Conservation (phyloP, 2,113 vertebrate genomes). For the Dicaeum eximium region DNA sequence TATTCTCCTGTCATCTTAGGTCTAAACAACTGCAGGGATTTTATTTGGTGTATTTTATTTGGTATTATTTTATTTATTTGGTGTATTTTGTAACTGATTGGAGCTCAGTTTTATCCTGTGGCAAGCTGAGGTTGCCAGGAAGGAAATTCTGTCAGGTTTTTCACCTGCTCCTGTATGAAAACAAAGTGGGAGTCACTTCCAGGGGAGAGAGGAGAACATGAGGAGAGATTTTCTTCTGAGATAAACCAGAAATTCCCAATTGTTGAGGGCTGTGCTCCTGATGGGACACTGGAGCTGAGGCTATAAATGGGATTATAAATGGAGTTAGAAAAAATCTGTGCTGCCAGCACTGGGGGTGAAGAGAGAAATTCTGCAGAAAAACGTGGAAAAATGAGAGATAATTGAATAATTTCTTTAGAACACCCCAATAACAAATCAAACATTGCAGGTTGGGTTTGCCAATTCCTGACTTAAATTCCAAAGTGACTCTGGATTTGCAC, state of each 20-base stretch:
- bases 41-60: not conserved
- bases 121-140: not conserved
- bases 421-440: not conserved
- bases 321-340: not conserved
- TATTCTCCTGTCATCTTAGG: not conserved
- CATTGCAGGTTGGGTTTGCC: not conserved
- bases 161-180: slow-evolving; percentile 31
- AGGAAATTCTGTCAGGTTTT: slow-evolving; percentile 12
- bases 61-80: not conserved
- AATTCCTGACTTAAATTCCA: not conserved
- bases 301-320: not conserved
- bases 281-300: not conserved
- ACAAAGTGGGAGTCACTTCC: not conserved
- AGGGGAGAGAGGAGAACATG: not conserved
- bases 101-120: not conserved
- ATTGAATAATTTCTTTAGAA: not conserved
- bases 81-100: not conserved
- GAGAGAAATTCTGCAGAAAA: not conserved
- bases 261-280: not conserved
- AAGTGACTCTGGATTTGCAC: not conserved
- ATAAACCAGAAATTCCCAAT: not conserved
- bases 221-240: slow-evolving; percentile 12
- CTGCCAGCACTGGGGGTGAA: not conserved
- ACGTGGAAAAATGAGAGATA: not conserved
- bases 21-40: not conserved